phyloP scores from a whole-genome alignment of 2,113 vertebrate genomes.

The Solea solea region DNA sequence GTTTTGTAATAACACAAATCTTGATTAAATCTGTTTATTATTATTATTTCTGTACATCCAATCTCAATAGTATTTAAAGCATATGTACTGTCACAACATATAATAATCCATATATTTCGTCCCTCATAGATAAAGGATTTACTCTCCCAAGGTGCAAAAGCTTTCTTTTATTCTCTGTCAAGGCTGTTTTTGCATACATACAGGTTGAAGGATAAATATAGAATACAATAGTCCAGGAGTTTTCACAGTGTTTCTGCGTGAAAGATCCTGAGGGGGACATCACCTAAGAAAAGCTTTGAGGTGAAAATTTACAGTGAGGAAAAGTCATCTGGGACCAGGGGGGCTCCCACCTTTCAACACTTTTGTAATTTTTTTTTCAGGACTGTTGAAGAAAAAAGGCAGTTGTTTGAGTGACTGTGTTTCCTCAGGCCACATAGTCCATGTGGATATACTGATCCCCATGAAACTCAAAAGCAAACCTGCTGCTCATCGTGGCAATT shows the following conservation, averaged over 20 bases:
- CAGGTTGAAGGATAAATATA: constrained; percentile 2
- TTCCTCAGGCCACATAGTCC: not conserved
- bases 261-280: not conserved
- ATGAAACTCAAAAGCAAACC: not conserved
- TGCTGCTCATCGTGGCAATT: not conserved
- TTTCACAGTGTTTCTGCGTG: not conserved
- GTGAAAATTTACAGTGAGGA: constrained; percentile 11
- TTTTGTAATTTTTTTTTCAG: not conserved
- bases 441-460: not conserved
- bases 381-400: not conserved
- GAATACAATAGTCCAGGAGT: not conserved
- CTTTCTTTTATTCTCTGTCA: not conserved
- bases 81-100: not conserved
- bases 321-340: constrained; percentile 3
- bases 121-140: not conserved
- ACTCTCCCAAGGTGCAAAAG: not conserved
- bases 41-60: too few relatives aligned
- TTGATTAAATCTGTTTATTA: too few relatives aligned
- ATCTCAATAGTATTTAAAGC: not conserved
- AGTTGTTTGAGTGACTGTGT: constrained; percentile 9
- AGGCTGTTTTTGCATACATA: constrained; percentile 1
- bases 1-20: constrained; percentile 10
- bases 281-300: not conserved
- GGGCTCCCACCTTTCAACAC: not conserved
- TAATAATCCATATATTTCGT: not conserved